These are phyloP conservation scores for Ennomos quercinarius DNA, from an alignment of 2,888 invertebrate species.

Conservation along the genomic window DNA sequence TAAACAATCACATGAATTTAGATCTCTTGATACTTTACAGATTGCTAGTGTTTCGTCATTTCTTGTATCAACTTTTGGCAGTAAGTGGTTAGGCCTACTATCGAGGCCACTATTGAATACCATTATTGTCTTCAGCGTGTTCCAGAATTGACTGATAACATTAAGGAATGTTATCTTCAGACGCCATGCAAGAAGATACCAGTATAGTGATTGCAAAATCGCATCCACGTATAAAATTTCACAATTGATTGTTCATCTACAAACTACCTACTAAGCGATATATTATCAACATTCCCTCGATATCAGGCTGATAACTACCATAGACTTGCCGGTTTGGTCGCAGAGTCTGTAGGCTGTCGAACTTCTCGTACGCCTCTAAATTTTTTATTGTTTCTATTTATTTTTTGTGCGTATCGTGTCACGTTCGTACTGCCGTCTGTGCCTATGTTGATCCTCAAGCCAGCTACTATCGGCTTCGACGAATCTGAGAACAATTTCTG, in stretches of 20 bases:
- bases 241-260: constrained; percentile 23
- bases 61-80: no score
- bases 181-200: constrained; percentile 8
- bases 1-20: no score
- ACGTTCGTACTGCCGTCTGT: constrained; percentile 20
- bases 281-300: constrained; percentile 31
- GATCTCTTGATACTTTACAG: no score
- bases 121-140: no score
- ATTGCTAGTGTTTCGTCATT: no score
- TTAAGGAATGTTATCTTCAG: constrained; percentile 8
- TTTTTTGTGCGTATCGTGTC: constrained; percentile 23
- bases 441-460: constrained; percentile 45
- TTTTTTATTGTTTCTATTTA: constrained; percentile 8
- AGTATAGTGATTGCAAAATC: constrained; percentile 24
- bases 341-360: constrained; percentile 11
- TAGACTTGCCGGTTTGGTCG: constrained; percentile 20
- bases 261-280: constrained; percentile 18
- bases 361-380: constrained; percentile 5
- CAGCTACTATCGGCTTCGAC: constrained; percentile 35
- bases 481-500: constrained; percentile 47
- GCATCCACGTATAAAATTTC: constrained; percentile 14
- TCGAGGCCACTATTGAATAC: no score
- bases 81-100: no score
- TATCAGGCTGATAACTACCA: constrained; percentile 33
- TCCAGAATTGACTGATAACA: neutral